These are phyloP conservation scores for Adrianichthys oophorus DNA, from an alignment of 2,797 vertebrate species.

Conservation along the genomic window DNA sequence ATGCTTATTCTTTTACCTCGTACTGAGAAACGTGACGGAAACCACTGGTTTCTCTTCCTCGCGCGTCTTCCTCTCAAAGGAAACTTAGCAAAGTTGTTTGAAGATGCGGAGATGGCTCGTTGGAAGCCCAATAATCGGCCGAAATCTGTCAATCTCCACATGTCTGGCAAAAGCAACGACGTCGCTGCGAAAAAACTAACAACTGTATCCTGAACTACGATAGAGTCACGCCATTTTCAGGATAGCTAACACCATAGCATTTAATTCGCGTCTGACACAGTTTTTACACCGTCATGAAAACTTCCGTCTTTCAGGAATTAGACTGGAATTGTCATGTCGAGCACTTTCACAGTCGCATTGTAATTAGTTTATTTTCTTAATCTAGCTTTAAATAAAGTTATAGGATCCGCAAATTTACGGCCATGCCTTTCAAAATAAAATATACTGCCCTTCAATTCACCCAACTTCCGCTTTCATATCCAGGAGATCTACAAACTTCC, in stretches of 20 bases:
- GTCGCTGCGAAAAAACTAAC: neutral
- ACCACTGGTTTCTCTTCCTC: neutral
- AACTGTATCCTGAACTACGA: neutral
- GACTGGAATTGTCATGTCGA: no score
- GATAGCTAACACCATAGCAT: neutral
- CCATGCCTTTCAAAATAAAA: slow-evolving; percentile 34
- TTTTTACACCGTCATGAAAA: slow-evolving; percentile 28
- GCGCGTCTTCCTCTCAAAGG: slow-evolving; percentile 6
- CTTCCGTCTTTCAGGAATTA: neutral
- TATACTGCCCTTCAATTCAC: no score
- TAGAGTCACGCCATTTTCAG: neutral
- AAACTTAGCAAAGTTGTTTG: neutral
- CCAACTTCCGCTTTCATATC: no score
- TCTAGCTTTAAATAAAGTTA: neutral
- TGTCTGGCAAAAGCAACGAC: neutral
- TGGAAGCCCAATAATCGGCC: neutral
- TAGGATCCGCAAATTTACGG: slow-evolving; percentile 2
- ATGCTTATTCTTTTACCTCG: slow-evolving; percentile 59
- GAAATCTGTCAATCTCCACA: neutral
- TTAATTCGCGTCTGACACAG: slow-evolving; percentile 9
- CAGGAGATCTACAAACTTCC: neutral
- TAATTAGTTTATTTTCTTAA: neutral
- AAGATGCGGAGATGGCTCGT: neutral
- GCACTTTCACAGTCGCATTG: neutral
- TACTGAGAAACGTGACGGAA: slow-evolving; percentile 10